Conservation (phyloP, 2,797 vertebrate genomes). For the Triplophysa bombifrons region DNA sequence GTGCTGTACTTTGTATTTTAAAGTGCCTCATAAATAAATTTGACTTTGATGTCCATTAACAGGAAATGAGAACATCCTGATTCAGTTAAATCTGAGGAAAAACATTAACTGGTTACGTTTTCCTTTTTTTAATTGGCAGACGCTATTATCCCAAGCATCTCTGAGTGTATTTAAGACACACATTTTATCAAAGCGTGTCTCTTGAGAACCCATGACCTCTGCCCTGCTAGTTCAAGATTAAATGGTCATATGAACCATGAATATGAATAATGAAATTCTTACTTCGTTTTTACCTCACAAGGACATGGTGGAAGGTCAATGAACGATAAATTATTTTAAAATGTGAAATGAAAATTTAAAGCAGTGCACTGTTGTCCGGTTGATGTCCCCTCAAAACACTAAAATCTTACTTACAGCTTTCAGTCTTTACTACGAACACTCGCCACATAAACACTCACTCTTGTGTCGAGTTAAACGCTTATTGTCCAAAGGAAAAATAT, state of each 20-base stretch:
- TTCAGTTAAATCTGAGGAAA: slow-evolving; percentile 15
- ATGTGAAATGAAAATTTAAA: too few species aligned
- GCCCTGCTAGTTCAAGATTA: too few species aligned
- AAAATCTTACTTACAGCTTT: neutral
- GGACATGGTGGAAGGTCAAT: too few species aligned
- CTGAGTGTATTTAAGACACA: neutral
- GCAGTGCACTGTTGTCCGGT: neutral
- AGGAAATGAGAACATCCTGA: slow-evolving; percentile 25
- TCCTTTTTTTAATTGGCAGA: slow-evolving; percentile 14
- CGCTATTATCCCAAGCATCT: neutral
- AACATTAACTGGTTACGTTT: neutral
- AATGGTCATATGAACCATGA: too few species aligned
- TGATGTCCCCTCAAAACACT: neutral
- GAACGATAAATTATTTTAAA: too few species aligned
- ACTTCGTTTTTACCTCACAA: too few species aligned
- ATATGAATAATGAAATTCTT: too few species aligned
- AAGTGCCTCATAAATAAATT: neutral
- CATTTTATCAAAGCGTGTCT: neutral
- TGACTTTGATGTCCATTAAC: neutral
- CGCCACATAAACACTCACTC: neutral
- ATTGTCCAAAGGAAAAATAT: slow-evolving; percentile 23
- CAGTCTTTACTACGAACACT: neutral
- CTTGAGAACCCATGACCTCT: neutral
- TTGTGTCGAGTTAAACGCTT: neutral
- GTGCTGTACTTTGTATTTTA: neutral